A percentile compares a stretch with the other conserved stretches of the same genome.
Conservation (phyloP, 1,140 invertebrate species). For the Rhizoglyphus robini region DNA sequence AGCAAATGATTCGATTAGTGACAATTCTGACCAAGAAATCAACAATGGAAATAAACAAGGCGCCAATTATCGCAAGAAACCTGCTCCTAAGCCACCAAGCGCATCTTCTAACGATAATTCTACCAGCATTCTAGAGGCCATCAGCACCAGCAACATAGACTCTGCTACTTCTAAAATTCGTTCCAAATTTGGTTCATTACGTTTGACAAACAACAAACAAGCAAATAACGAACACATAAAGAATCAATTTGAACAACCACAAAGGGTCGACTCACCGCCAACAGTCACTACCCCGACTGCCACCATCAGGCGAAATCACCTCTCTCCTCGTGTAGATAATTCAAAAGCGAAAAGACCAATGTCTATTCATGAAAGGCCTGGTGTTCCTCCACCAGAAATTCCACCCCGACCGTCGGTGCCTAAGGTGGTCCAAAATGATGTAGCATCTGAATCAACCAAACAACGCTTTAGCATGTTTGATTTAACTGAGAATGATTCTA, state of each 20-base stretch:
- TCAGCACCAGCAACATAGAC: too few species aligned
- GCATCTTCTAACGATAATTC: not conserved
- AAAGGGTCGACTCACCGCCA: not conserved
- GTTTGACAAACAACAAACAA: not conserved
- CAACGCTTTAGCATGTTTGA: not conserved
- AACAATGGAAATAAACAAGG: not conserved
- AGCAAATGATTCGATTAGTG: not conserved
- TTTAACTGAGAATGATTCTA: not conserved
- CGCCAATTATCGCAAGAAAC: not conserved
- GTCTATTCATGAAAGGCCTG: slow-evolving; percentile 3
- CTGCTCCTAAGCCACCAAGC: slow-evolving; percentile 3
- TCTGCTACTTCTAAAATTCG: slow-evolving; percentile 8
- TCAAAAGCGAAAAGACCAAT: not conserved
- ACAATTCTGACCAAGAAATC: slow-evolving; percentile 4
- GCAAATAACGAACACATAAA: not conserved
- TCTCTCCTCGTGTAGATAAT: slow-evolving; percentile 1
- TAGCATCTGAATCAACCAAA: too few species aligned
- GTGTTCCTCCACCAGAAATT: slow-evolving; percentile 2
- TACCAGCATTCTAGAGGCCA: too few species aligned
- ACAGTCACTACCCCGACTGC: not conserved
- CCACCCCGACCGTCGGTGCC: slow-evolving; percentile 5
- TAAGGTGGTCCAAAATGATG: too few species aligned
- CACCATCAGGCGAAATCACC: not conserved
- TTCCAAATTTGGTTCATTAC: not conserved
- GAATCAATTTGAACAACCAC: not conserved